Percentiles rank a stretch among this genome's conserved stretches.
Conservation (phyloP, 2,113 vertebrate genomes). For the Platichthys stellatus region DNA sequence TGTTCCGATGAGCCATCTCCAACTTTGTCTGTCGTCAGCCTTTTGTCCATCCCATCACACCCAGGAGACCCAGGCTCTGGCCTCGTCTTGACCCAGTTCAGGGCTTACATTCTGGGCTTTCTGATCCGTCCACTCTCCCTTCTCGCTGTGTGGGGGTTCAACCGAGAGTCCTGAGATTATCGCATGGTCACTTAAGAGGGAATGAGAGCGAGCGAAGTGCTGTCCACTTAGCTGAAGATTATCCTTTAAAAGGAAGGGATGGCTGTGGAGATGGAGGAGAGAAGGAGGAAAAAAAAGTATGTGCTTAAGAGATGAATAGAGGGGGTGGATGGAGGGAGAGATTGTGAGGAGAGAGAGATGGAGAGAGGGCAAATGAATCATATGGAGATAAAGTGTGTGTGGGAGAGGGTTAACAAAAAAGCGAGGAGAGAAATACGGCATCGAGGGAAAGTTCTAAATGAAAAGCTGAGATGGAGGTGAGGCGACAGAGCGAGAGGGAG, state of each 20-base stretch:
- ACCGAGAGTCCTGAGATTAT: slow-evolving; percentile 75
- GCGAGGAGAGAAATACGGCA: slow-evolving; percentile 39
- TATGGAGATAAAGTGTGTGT: slow-evolving; percentile 62
- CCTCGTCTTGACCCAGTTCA: slow-evolving; percentile 76
- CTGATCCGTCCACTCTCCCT: slow-evolving; percentile 29
- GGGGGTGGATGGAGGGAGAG: slow-evolving; percentile 59
- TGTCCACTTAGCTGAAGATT: slow-evolving; percentile 78
- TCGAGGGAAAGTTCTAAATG: slow-evolving; percentile 54
- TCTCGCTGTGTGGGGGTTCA: slow-evolving; percentile 32
- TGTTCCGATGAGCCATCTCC: slow-evolving; percentile 60
- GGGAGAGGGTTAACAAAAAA: slow-evolving; percentile 69
- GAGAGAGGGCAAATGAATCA: slow-evolving; percentile 65
- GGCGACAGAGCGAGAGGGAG: slow-evolving; percentile 20
- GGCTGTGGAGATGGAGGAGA: slow-evolving; percentile 58
- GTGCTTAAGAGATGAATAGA: slow-evolving; percentile 67
- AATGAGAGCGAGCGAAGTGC: slow-evolving; percentile 67
- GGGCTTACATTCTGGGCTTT: slow-evolving; percentile 53
- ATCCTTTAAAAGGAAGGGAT: slow-evolving; percentile 77
- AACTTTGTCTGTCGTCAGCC: slow-evolving; percentile 56
- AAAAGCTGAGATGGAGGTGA: slow-evolving; percentile 53
- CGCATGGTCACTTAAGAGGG: slow-evolving; percentile 74
- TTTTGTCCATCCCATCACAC: slow-evolving; percentile 59
- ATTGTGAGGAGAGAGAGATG: slow-evolving; percentile 53
- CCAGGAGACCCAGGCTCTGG: slow-evolving; percentile 54
- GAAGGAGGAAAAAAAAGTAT: slow-evolving; percentile 68